phyloP scores from a whole-genome alignment of 2,888 invertebrate genomes.

The Dastarcus helophoroides region DNA sequence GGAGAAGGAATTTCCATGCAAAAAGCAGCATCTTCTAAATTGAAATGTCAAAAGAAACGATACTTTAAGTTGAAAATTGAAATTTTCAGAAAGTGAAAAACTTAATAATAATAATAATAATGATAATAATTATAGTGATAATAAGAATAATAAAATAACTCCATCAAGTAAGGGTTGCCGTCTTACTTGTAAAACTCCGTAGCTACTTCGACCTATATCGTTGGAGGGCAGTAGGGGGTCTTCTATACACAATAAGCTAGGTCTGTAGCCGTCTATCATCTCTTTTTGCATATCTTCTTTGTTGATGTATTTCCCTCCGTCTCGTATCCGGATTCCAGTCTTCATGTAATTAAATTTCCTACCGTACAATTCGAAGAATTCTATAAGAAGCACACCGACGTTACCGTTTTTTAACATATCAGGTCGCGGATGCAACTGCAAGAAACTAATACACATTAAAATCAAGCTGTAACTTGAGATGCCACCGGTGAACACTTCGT shows the following conservation, averaged over 20 bases:
- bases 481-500: conserved; percentile 99
- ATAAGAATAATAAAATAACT: too few species aligned
- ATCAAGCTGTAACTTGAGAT: conserved; percentile 98
- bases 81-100: too few species aligned
- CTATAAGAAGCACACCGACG: conserved; percentile 87
- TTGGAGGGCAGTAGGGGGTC: conserved; percentile 94
- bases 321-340: conserved; percentile 86
- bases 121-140: too few species aligned
- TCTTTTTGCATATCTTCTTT: conserved; percentile 89
- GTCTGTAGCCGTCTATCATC: conserved; percentile 89
- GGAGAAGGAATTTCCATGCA: too few species aligned
- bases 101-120: too few species aligned
- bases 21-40: too few species aligned
- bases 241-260: conserved; percentile 91
- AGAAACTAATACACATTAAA: conserved; percentile 95
- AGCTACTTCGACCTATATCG: conserved; percentile 96
- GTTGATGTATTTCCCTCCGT: conserved; percentile 85
- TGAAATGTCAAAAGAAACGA: too few species aligned
- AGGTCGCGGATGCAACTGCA: conserved; percentile 81
- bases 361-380: conserved; percentile 96
- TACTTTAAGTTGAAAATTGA: too few species aligned
- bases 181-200: conserved; percentile 72
- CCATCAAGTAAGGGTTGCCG: too few species aligned
- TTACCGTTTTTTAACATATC: conserved; percentile 56
- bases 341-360: conserved; percentile 92